Conservation (phyloP, 2,888 invertebrate genomes). For the Leptopilina syphax region DNA sequence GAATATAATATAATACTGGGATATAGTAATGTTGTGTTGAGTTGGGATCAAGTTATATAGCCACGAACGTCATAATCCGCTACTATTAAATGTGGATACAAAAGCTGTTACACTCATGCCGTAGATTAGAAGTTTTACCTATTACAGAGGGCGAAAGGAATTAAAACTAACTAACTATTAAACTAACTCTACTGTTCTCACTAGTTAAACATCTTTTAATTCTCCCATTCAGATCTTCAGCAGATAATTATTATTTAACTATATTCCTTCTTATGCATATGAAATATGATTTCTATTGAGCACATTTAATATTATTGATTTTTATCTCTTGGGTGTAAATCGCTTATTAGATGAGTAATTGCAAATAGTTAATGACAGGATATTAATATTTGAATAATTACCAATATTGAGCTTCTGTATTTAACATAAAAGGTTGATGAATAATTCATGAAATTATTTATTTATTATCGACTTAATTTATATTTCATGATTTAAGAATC, state of each 20-base stretch:
- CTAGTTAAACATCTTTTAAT: not conserved
- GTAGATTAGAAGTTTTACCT: not conserved
- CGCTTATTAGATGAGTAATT: not conserved
- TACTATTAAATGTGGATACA: constrained; percentile 23
- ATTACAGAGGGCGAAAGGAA: not conserved
- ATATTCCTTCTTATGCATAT: too few relatives aligned
- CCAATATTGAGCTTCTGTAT: not conserved
- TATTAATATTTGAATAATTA: not conserved
- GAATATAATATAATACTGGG: not conserved
- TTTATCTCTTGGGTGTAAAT: not conserved
- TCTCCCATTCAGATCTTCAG: too few relatives aligned
- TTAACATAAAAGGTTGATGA: not conserved
- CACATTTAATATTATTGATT: too few relatives aligned
- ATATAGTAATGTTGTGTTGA: constrained; percentile 5
- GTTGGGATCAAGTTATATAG: constrained; percentile 16
- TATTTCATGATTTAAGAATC: too few relatives aligned
- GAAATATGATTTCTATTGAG: too few relatives aligned
- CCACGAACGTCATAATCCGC: constrained; percentile 4
- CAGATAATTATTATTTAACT: too few relatives aligned
- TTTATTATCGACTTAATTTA: not conserved
- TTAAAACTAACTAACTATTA: not conserved
- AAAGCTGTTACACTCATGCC: not conserved
- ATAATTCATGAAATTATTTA: not conserved
- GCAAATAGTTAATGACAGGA: not conserved
- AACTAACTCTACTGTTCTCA: not conserved